phyloP scores from a whole-genome alignment of 1,140 invertebrate species.

The Psilanteris sp. region DNA sequence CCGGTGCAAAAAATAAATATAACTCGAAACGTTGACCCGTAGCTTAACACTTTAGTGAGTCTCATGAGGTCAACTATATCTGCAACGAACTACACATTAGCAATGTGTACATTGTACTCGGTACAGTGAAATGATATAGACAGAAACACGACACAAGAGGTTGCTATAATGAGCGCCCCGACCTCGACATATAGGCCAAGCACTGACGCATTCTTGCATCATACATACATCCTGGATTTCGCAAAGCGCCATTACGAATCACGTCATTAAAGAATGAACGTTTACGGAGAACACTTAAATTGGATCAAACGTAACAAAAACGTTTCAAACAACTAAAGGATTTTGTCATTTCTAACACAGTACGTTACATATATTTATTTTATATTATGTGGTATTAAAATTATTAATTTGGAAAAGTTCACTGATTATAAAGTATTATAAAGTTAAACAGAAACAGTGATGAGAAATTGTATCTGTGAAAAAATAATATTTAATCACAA shows the following conservation, averaged over 20 bases:
- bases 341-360: conserved; percentile 4
- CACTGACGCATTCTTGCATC: conserved; percentile 64
- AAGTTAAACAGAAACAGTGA: too few relatives aligned
- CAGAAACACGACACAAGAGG: conserved; percentile 69
- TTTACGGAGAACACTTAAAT: conserved; percentile 6
- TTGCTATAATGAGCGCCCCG: conserved; percentile 71
- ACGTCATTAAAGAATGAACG: conserved; percentile 16
- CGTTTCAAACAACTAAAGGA: neutral
- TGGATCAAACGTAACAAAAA: conserved; percentile 13
- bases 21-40: conserved; percentile 41
- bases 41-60: conserved; percentile 34
- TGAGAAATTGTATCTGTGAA: too few relatives aligned
- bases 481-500: too few relatives aligned
- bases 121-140: conserved; percentile 62
- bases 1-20: conserved; percentile 38
- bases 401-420: too few relatives aligned
- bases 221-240: conserved; percentile 64
- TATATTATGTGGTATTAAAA: too few relatives aligned
- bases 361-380: too few relatives aligned
- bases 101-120: conserved; percentile 68
- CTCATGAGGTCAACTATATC: conserved; percentile 51
- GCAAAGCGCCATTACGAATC: conserved; percentile 15
- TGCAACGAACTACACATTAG: conserved; percentile 54
- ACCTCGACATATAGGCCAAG: conserved; percentile 76
- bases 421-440: too few relatives aligned